Evolutionary conservation across 2,797 vertebrate species (phyloP).

Genomic region (Eulemur albifrons): DNA sequence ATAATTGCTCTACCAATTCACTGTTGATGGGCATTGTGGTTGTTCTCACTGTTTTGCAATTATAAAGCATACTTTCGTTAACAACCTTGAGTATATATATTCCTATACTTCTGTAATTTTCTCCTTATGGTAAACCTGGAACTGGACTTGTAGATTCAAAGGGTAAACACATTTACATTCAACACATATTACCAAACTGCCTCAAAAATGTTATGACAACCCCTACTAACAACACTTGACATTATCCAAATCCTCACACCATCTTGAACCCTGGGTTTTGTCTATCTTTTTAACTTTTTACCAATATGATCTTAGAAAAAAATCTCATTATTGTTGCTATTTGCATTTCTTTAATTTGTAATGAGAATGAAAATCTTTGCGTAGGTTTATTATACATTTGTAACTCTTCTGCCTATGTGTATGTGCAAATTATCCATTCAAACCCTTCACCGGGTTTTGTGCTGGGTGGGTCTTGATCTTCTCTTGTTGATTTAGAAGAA

Average conservation of each 20-base stretch:
- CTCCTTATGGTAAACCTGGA: not conserved
- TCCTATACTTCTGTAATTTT: not conserved
- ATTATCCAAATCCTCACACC: not conserved
- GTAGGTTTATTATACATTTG: not conserved
- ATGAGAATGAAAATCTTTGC: not conserved
- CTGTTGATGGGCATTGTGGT: not conserved
- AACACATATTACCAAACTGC: not conserved
- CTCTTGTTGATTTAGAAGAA: not conserved
- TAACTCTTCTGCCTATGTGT: not conserved
- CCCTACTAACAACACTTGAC: not conserved
- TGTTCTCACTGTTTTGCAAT: not conserved
- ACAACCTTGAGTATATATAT: not conserved
- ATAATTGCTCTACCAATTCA: not conserved
- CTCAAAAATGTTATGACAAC: not conserved
- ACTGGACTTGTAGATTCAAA: not conserved
- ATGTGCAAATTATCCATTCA: not conserved
- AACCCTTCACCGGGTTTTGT: not conserved
- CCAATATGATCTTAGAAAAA: not conserved
- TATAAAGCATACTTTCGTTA: not conserved
- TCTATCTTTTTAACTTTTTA: not conserved
- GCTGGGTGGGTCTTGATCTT: not conserved
- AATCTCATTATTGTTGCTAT: not conserved
- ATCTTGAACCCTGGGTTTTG: not conserved
- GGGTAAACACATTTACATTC: not conserved
- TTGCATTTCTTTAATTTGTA: not conserved